Base-by-base conservation (phyloP, 2,888 invertebrate genomes). In the Nezara viridula region DNA sequence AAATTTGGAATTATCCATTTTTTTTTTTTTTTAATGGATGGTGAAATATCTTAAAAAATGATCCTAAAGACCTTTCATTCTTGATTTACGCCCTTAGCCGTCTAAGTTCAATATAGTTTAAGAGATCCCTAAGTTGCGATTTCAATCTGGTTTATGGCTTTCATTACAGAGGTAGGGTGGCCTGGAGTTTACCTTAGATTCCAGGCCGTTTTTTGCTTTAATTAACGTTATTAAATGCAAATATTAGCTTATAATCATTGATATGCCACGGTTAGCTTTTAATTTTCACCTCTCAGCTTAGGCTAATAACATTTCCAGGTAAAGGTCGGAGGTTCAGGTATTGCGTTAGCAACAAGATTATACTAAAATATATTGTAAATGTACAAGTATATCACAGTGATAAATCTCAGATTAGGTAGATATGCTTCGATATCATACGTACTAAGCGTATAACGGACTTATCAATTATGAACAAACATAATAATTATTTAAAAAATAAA, bases 91-190 rank as follows among this genome's bases (percentile, higher is more conserved):
- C 14, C 60, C 60, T 32, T 0, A 27, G 27, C 3, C 14, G 12
- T 10, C 44, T 14, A 27, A n/a, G 5, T 27, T 27, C 16, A 60
- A 60, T 60, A 60, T 60, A 60, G 27, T 44, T 44, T 44, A 27
- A 60, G 27, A 60, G 27, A 60, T 60, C 3, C 3, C 10, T n/a
- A 16, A 27, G 27, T 27, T 16, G 27, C 10, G 60, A 60, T 60
- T 60, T 60, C 27, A 60, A 60, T 60, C 60, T 60, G 19, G 60
- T 60, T 60, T 60, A 60, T 60, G 60, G 60, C 27, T 60, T 60
- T 27, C 60, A 60, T 60, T 60, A 60, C n/a, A 27, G 60, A 32
- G 27, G 60, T 5, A 4, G 1, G 60, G 44, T 44, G 44, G 44
- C 44, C 10, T 10, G 44, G 10, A 44, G 60, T 60, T 32, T 60